These are phyloP conservation scores for Sicus ferrugineus DNA, from an alignment of 2,888 invertebrate genomes.

Conservation along the genomic window DNA sequence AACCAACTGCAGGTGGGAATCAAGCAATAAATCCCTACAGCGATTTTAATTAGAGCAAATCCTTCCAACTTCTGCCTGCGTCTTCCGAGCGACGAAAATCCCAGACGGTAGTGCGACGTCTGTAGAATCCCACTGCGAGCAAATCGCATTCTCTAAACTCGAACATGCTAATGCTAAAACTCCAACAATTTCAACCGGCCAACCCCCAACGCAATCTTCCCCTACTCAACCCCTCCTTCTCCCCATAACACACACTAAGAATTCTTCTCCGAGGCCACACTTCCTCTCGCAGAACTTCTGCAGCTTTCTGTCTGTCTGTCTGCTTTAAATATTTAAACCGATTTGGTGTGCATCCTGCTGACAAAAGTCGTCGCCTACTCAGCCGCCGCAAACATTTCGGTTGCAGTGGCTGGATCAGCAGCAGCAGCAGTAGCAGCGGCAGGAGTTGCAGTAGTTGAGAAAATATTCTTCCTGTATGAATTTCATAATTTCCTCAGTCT, in stretches of 20 bases:
- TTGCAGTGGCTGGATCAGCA: constrained; percentile 27
- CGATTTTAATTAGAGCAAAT: no score
- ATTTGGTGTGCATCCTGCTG: constrained; percentile 4
- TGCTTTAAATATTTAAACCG: not conserved
- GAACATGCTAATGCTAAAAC: no score
- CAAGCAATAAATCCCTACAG: no score
- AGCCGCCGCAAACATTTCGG: constrained; percentile 24
- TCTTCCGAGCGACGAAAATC: no score
- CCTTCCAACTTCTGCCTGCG: no score
- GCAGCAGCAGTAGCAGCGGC: no score
- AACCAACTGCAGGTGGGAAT: no score
- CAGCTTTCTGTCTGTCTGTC: not conserved
- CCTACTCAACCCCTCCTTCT: not conserved
- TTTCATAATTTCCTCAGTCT: constrained; percentile 62
- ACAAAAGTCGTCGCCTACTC: constrained; percentile 14
- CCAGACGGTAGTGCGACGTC: no score
- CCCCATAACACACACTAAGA: not conserved
- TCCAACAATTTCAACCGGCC: not conserved
- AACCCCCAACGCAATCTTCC: not conserved
- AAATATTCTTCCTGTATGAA: constrained; percentile 63
- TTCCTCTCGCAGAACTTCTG: not conserved
- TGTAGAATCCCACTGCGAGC: no score
- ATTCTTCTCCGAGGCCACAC: not conserved
- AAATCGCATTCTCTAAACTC: no score
- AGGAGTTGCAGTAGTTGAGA: constrained; percentile 55